Evolutionary conservation across 92 coral and sea anemone species (phyloP).

Genomic region (Phymanthus crucifer): DNA sequence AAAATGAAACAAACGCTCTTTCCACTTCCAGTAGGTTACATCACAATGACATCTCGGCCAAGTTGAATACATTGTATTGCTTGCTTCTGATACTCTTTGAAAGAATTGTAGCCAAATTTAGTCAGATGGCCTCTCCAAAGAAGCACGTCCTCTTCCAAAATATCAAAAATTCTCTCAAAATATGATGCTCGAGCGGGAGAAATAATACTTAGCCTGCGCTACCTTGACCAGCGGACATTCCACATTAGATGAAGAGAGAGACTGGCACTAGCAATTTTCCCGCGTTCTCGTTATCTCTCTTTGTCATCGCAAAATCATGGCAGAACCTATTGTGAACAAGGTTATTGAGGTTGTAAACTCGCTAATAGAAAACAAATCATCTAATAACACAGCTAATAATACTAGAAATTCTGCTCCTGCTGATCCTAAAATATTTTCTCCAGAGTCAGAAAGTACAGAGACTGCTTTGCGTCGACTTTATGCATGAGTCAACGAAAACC

Average conservation of each 20-base stretch:
- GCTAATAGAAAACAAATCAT: background rate
- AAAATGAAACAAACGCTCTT: slow-evolving; percentile 57
- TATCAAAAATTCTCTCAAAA: too few species aligned
- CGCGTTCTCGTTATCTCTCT: too few species aligned
- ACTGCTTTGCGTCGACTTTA: background rate
- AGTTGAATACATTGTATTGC: slow-evolving; percentile 45
- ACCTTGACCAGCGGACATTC: slow-evolving; percentile 6
- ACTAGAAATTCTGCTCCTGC: background rate
- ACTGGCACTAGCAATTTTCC: slow-evolving; percentile 4
- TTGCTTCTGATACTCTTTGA: slow-evolving; percentile 48
- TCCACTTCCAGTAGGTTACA: slow-evolving; percentile 66
- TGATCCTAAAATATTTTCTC: background rate
- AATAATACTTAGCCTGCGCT: slow-evolving; percentile 2
- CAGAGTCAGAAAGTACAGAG: slow-evolving; percentile 1
- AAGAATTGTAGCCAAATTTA: slow-evolving; percentile 35
- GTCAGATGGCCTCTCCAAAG: slow-evolving; percentile 58
- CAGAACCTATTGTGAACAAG: background rate
- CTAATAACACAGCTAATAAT: background rate
- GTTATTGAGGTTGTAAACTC: background rate
- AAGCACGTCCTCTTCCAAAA: slow-evolving; percentile 35
- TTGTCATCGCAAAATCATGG: slow-evolving; percentile 4
- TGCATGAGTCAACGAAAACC: too few species aligned
- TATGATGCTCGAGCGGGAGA: too few species aligned
- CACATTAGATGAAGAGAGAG: slow-evolving; percentile 5
- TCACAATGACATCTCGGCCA: slow-evolving; percentile 40